Base-by-base conservation (phyloP, 2,113 vertebrate genomes). In the Montifringilla adamsi region DNA sequence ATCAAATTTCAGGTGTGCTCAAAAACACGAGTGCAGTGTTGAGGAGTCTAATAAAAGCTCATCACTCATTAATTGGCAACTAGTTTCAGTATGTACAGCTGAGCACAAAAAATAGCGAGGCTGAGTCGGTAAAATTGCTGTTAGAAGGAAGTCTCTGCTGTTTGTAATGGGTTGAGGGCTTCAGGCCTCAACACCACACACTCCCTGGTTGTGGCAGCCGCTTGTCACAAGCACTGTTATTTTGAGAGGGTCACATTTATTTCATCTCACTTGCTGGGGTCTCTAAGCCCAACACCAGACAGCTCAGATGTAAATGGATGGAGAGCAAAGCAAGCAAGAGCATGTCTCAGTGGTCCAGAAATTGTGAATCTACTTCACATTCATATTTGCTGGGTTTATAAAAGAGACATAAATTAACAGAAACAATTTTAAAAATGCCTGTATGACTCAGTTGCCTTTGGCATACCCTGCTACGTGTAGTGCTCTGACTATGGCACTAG, bases 61-160 rank as follows among this genome's bases (percentile, higher is more conserved):
- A 68, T 91, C 47, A 63, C 35, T 94, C 93, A 76, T 77, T 93
- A 94, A 93, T 83, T 95, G 63, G 66, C 77, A 93, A 68, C 31
- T 16, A 74, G 75, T 77, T 92, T 89, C 50, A 77, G 31, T 49
- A 49, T 74, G 47, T 77, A 50, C 50, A 85, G 44, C 27, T 1
- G 2, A 94, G 72, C 72, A 84, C 35, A 88, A 58, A 91, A 93
- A 55, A 31, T 53, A 85, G 31, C 7, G 35, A 91, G 83, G 81
- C 7, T 43, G 66, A 89, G 53, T 79, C 41, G 50, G 24, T 59
- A 63, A 52, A 79, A 76, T 18, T 85, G 80, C n/a, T 77, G 66
- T 26, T 52, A 56, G 70, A 66, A 74, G 64, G 68, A 89, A 66
- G 10, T 28, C 13, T 80, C 35, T 88, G 26, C 28, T 69, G 80